Evolutionary conservation across 2,113 vertebrate genomes (phyloP).

Genomic region (Catharus bicknelli): DNA sequence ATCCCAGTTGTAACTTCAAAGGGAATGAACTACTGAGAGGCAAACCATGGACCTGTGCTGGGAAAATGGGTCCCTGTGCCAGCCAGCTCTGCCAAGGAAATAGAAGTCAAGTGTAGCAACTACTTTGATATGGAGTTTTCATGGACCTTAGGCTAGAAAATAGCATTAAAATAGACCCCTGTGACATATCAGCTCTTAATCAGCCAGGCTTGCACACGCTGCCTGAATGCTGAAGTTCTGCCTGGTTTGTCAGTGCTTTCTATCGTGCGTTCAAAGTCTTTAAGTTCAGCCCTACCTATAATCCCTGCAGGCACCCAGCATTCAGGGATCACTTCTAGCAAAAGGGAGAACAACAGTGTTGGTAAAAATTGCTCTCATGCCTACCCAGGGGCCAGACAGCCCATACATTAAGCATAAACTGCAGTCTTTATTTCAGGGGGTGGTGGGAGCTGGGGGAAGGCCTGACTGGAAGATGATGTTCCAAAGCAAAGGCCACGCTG

Average conservation of each 20-base stretch:
- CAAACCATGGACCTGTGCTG: neutral
- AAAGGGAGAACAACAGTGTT: neutral
- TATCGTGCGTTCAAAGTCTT: accelerated
- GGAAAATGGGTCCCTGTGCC: neutral
- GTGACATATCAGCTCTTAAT: neutral
- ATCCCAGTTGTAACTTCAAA: neutral
- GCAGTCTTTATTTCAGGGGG: neutral
- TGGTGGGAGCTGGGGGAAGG: accelerated
- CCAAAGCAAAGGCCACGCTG: neutral
- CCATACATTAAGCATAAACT: neutral
- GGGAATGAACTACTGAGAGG: neutral
- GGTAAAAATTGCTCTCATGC: neutral
- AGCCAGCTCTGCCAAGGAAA: neutral
- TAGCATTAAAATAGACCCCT: neutral
- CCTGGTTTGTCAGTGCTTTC: neutral
- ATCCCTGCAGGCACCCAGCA: neutral
- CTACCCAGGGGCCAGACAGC: neutral
- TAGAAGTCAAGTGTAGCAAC: neutral
- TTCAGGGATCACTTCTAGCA: neutral
- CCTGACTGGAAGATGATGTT: neutral
- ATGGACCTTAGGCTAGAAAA: neutral
- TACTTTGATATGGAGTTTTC: neutral
- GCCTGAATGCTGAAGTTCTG: neutral
- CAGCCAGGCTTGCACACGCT: neutral
- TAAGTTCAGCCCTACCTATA: accelerated